A percentile compares a stretch with the other conserved stretches of the same genome.
These are phyloP conservation scores for Hypselothyrea guttata DNA, from an alignment of 2,888 invertebrate genomes.

Conservation along the genomic window DNA sequence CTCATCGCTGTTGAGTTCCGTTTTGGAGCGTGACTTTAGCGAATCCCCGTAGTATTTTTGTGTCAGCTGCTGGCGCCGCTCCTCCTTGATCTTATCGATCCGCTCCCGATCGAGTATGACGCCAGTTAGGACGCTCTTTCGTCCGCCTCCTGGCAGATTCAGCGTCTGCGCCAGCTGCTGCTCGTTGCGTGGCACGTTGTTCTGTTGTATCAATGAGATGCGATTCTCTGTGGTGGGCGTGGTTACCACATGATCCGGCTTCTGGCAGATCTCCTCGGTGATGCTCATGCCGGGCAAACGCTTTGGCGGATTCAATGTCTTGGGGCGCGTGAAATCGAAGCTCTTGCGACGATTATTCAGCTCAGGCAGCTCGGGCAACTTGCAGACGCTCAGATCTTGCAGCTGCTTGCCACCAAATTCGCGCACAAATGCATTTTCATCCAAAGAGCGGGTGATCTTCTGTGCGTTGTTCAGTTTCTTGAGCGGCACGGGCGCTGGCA, in stretches of 20 bases:
- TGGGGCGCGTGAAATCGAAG: conserved; percentile 85
- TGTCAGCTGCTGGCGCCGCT: conserved; percentile 91
- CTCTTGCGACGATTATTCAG: conserved; percentile 83
- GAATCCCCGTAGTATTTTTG: conserved; percentile 94
- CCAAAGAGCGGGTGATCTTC: conserved; percentile 86
- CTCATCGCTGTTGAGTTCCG: conserved; percentile 80
- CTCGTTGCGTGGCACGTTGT: conserved; percentile 79
- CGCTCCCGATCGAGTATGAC: conserved; percentile 89
- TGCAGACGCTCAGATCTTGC: conserved; percentile 68
- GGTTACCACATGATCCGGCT: conserved; percentile 68
- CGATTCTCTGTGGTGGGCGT: conserved; percentile 86
- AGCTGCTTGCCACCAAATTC: conserved; percentile 84
- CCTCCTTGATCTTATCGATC: conserved; percentile 95
- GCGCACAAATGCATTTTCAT: conserved; percentile 88
- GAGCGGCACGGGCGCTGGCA: conserved; percentile 48
- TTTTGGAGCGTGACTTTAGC: conserved; percentile 84
- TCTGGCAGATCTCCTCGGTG: conserved; percentile 78
- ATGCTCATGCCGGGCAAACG: conserved; percentile 81
- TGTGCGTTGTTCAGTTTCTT: conserved; percentile 84
- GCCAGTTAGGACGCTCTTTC: conserved; percentile 82
- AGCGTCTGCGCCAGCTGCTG: conserved; percentile 17
- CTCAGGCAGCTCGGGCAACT: conserved; percentile 77
- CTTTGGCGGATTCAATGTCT: conserved; percentile 84
- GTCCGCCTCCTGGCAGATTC: conserved; percentile 47
- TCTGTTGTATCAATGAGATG: conserved; percentile 85